Evolutionary conservation across 2,797 vertebrate genomes (phyloP), one percentile per base, ranked within the genome.

Genomic region (Microcaecilia unicolor): DNA sequence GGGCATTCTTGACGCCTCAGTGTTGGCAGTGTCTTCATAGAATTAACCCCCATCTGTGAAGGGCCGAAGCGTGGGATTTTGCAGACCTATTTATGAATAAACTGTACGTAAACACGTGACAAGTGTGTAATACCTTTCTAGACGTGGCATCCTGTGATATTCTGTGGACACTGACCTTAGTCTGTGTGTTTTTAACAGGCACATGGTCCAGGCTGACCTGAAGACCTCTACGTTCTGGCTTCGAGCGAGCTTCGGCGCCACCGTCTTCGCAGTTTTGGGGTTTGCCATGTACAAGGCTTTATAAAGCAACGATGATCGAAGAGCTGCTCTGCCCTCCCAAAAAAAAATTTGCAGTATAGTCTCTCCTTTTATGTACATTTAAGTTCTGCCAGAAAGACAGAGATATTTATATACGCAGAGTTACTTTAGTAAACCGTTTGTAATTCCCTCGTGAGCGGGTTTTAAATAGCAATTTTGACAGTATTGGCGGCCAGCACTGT

Each of bases 191-290:
- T 65, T 75, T 70, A 35, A 11, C 72, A 98, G 95, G 69, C 95
- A 99, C 41, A 88, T 97, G 86, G 92, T 90, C 18, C 94, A 98
- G 76, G 86, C 89, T 0, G 94, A 99, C 75, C 82, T 96, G 80
- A 99, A 99, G 83, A 96, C 88, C 73, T 98, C 94, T 23, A 93
- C 91, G 0, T 99, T 99, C 73, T 99, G 95, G 95, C 86, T 98
- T 65, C 81, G 93, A 59, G 95, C 93, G 44, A 98, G 94, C 57
- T 86, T 99, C 29, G 93, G 95, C 18, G 95, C 94, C 80, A 98
- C 94, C 1, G 87, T 98, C 47, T 97, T 93, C 38, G 94, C 95
- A 5, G 90, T 99, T 60, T 63, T 98, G 66, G 95, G 95, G 54
- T 96, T 98, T 36, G 93, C 95, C 62, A 89, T 99, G 90, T 99